These are phyloP conservation scores for Eudemis profundana DNA, from an alignment of 2,888 invertebrate genomes.

Conservation along the genomic window DNA sequence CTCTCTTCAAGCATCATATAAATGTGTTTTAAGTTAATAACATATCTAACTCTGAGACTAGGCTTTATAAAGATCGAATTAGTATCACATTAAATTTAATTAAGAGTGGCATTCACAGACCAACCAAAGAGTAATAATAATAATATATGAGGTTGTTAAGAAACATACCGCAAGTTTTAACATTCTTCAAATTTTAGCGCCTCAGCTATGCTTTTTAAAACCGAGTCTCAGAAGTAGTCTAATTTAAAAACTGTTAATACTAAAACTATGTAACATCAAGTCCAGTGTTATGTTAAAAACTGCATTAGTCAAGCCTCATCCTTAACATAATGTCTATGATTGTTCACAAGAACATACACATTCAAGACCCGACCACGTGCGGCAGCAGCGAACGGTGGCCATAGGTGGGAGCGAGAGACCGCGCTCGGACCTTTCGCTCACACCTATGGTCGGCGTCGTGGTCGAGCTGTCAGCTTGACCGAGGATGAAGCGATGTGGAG, in stretches of 20 bases:
- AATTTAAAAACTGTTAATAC: constrained; percentile 27
- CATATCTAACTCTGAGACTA: constrained; percentile 8
- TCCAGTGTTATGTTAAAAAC: constrained; percentile 13
- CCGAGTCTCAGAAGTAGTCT: constrained; percentile 2
- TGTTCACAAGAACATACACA: not conserved
- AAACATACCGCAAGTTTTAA: no score
- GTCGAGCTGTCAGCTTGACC: no score
- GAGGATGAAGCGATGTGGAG: constrained; percentile 6
- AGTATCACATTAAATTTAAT: not conserved
- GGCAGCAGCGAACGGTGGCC: no score
- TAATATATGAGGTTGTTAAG: no score
- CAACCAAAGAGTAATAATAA: no score
- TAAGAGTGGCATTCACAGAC: not conserved
- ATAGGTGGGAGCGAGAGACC: no score
- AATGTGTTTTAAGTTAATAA: constrained; percentile 15
- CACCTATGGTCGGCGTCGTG: no score
- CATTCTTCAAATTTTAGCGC: no score
- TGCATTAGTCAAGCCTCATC: not conserved
- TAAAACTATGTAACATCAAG: constrained; percentile 41
- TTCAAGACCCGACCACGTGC: not conserved
- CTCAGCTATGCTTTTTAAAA: not conserved
- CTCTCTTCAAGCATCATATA: not conserved
- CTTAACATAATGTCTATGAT: not conserved
- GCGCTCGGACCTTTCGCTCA: no score
- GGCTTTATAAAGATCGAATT: not conserved